Evolutionary conservation across 2,113 vertebrate genomes (phyloP), one percentile per base, ranked within the genome.

Genomic region (Bambusicola thoracicus): DNA sequence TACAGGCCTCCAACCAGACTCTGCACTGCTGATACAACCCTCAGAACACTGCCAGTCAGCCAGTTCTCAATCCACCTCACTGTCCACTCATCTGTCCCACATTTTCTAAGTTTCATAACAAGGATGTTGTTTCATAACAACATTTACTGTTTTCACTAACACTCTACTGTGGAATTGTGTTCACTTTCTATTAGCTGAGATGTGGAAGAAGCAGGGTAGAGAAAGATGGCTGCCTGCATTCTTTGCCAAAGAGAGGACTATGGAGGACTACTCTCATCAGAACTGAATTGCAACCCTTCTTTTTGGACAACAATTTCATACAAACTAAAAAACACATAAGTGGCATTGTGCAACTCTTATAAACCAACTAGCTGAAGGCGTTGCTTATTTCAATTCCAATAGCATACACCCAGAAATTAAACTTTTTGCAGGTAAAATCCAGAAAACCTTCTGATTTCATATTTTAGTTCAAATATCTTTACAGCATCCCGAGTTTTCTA

Each of bases 351-450:
- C 29, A 17, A 18, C 19, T 85, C 77, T 25, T 20, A 61, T 87
- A 61, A 92, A 77, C 66, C 59, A 83, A 41, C n/a, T 44, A 69
- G 30, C 41, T 66, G 70, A 80, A 87, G 53, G 25, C 14, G 27
- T 73, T 87, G 11, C 32, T 79, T 79, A 66, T 83, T 88, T 87
- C 48, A 48, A 2, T 94, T 91, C 91, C 59, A 77, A 77, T 87
- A 83, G 10, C 34, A 16, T 34, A 34, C 27, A 7, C 16, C 36
- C 24, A 87, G 56, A 81, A 80, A 87, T 66, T 55, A 74, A 77
- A 63, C 16, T 62, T 66, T 6, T 46, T 83, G 34, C 49, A 70
- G 59, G 55, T 53, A 49, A 24, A 16, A 77, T 74, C 17, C 29
- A 59, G 55, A 41, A 75, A 51, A 74, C 62, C 6, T 75, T 75